Evolutionary conservation across 2,113 vertebrate species (phyloP), one percentile per base, ranked within the genome.

Genomic region (Drymodes brunneopygia): DNA sequence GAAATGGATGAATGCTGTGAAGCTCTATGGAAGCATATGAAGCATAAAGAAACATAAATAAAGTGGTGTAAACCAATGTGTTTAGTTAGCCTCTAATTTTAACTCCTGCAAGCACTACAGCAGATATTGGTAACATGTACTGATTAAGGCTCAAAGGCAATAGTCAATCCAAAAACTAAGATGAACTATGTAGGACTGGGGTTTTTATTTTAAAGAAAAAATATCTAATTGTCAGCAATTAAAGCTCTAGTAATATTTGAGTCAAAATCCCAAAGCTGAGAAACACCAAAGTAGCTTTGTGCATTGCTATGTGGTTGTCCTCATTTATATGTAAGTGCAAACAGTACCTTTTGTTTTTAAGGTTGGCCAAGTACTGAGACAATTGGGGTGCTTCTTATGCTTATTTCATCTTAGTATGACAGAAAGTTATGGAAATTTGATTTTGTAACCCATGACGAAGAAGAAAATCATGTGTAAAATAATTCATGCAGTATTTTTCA

Each of bases 11-110:
- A 92, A 70, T 88, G 64, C 58, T 90, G n/a, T 58, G 62, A 86
- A 90, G 58, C 47, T 96, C 24, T 62, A n/a, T 66, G 60, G 71
- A 92, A 92, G 64, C 86, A 88, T 85, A 77, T 47, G 70, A 93
- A 86, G 45, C 62, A 72, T 86, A 72, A 83, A 74, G 73, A 89
- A 95, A 93, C 40, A 75, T 81, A 94, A 94, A 95, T 94, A 87
- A 85, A 91, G 57, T 7, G 3, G 19, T 56, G 64, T 92, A 93
- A 94, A 95, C 65, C 47, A 51, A 58, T 57, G 36, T 80, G 25
- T 82, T 94, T 54, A 73, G 23, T 54, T 77, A 66, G 62, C n/a
- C 65, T 92, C 28, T 57, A 62, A 2, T 79, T 94, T 88, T 82
- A 86, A 77, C 62, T 95, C 54, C 24, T 77, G 29, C 24, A 82